Base-by-base conservation (phyloP, 2,113 vertebrate genomes). In the Mobula birostris region DNA sequence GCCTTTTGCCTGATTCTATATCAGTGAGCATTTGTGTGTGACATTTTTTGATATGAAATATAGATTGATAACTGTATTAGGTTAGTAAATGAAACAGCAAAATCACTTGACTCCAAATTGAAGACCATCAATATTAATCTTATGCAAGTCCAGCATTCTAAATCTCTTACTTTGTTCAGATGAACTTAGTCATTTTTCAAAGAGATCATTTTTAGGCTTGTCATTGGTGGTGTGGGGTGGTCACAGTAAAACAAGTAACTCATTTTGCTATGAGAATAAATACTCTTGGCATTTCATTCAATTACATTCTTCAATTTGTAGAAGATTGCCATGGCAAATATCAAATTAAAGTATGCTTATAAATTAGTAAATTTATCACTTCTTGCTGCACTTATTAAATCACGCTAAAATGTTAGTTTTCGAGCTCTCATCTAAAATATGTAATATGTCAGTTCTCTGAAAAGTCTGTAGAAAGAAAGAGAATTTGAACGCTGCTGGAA, bases 21-120 rank as follows among this genome's bases (percentile, higher is more conserved):
- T 2, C 66, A 9, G 63, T 68, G 63, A 72, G 68, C 36, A 92
- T 92, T 72, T 72, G 1, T 40, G 36, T 92, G n/a, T 40, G 63
- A 72, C 61, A 12, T 36, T 72, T 70, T 92, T 92, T 91, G 68
- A 70, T 70, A 87, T 72, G 32, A 92, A 92, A 92, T 48, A 92
- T 5, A 83, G 80, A 56, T 5, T 63, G 58, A 29, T n/a, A 92
- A 72, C 66, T 21, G 21, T 40, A 48, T 74, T 11, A 32, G 36
- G 32, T 92, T 29, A 61, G 40, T 61, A 61, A 48, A 68, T 72
- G 63, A 40, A 92, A 72, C 32, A 70, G 32, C 32, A 92, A 24
- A 36, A 72, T 72, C 90, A 68, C 90, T 92, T 92, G 88, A 91
- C 88, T 70, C n/a, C 17, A 27, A 19, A 91, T 70, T 91, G 88